Conservation (phyloP, 2,113 vertebrate species). For the Lutjanus erythropterus region DNA sequence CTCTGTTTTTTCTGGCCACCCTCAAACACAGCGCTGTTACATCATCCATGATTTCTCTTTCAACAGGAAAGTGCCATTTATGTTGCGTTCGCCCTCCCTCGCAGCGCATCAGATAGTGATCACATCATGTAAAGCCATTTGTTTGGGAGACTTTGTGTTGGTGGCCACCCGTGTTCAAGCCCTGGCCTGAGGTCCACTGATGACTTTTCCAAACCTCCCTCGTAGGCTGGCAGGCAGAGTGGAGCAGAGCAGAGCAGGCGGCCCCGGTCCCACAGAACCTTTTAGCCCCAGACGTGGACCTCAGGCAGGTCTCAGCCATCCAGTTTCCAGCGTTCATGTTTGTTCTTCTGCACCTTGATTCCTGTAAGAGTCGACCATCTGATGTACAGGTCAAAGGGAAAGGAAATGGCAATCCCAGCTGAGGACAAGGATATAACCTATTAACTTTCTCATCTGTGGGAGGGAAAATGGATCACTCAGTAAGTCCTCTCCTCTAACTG, state of each 20-base stretch:
- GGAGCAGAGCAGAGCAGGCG: conserved; percentile 47
- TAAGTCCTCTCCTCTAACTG: conserved; percentile 61
- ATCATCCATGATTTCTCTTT: conserved; percentile 73
- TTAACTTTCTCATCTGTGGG: conserved; percentile 65
- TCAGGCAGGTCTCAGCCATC: conserved; percentile 37
- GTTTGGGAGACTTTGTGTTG: conserved; percentile 72
- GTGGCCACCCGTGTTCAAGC: conserved; percentile 86
- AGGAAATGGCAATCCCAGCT: conserved; percentile 89
- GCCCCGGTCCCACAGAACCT: conserved; percentile 29
- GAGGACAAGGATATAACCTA: conserved; percentile 73
- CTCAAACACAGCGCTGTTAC: conserved; percentile 58
- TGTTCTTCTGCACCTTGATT: conserved; percentile 88
- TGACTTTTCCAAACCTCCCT: conserved; percentile 89
- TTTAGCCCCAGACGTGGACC: conserved; percentile 34
- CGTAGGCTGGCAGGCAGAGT: conserved; percentile 66
- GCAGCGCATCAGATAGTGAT: conserved; percentile 70
- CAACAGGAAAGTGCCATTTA: conserved; percentile 67
- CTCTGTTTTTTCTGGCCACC: conserved; percentile 66
- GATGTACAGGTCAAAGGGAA: conserved; percentile 82
- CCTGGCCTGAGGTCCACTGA: conserved; percentile 77
- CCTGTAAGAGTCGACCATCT: conserved; percentile 84
- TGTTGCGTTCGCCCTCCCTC: conserved; percentile 34
- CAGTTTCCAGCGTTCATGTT: conserved; percentile 76
- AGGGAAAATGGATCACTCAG: conserved; percentile 72
- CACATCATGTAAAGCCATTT: conserved; percentile 84